A percentile compares a stretch with the other conserved stretches of the same genome.
Conservation (phyloP, 64 coral and sea anemone genomes). For the Montipora cactus region DNA sequence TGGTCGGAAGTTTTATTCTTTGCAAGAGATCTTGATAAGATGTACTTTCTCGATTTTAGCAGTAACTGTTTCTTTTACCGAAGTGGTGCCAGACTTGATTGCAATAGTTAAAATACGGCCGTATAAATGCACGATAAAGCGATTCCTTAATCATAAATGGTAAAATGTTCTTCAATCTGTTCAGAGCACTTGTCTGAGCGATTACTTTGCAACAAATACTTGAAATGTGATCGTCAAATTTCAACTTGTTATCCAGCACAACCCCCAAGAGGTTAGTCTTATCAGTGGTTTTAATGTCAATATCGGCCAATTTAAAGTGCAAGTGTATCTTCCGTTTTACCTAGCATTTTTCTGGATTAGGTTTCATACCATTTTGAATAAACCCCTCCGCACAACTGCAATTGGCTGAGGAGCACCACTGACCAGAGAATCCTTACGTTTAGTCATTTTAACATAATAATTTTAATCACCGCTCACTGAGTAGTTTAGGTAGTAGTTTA, state of each 20-base stretch:
- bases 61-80: conserved; percentile 14
- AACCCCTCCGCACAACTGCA: too few species aligned
- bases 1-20: not conserved
- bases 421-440: too few species aligned
- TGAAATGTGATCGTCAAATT: conserved; percentile 37
- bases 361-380: too few species aligned
- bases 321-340: conserved; percentile 8
- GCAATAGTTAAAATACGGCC: conserved; percentile 15
- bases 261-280: conserved; percentile 36
- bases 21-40: conserved; percentile 37
- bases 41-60: conserved; percentile 45
- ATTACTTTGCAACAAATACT: conserved; percentile 43
- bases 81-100: conserved; percentile 22
- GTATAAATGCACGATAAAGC: not conserved
- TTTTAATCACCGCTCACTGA: too few species aligned
- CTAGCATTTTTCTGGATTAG: not conserved
- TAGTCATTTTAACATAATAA: too few species aligned
- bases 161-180: conserved; percentile 70
- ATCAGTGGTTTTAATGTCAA: conserved; percentile 12
- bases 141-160: conserved; percentile 33
- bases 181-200: conserved; percentile 21
- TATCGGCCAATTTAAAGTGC: not conserved
- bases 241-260: conserved; percentile 33
- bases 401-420: too few species aligned
- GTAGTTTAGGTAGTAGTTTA: too few species aligned